These are phyloP conservation scores for Hyperopisus bebe DNA, from an alignment of 2,113 vertebrate genomes.

Conservation along the genomic window DNA sequence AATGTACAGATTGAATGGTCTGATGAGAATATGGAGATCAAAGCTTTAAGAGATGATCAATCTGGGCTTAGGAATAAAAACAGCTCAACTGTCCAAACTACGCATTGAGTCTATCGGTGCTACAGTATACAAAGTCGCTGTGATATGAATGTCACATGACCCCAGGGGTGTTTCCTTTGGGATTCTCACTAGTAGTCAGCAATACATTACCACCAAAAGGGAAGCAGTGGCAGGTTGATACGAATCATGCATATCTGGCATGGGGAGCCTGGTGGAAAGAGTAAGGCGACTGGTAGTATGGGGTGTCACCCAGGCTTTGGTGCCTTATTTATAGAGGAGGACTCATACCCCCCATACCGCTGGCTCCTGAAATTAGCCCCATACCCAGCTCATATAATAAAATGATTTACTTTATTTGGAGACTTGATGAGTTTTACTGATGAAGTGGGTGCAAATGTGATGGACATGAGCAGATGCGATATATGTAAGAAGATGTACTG, in stretches of 20 bases:
- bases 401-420: background rate
- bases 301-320: background rate
- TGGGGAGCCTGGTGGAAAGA: background rate
- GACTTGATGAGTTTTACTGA: background rate
- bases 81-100: background rate
- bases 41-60: background rate
- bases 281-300: background rate
- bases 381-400: background rate
- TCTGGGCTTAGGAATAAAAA: background rate
- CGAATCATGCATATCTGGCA: background rate
- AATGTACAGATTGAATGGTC: background rate
- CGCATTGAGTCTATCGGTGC: background rate
- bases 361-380: background rate
- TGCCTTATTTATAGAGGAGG: background rate
- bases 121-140: background rate
- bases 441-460: background rate
- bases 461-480: background rate
- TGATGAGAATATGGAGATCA: background rate
- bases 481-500: background rate
- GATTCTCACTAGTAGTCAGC: background rate
- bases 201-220: background rate
- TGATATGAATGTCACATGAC: background rate
- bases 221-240: background rate
- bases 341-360: background rate
- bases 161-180: background rate